Conservation (phyloP, 2,888 invertebrate species). For the Baronia brevicornis region DNA sequence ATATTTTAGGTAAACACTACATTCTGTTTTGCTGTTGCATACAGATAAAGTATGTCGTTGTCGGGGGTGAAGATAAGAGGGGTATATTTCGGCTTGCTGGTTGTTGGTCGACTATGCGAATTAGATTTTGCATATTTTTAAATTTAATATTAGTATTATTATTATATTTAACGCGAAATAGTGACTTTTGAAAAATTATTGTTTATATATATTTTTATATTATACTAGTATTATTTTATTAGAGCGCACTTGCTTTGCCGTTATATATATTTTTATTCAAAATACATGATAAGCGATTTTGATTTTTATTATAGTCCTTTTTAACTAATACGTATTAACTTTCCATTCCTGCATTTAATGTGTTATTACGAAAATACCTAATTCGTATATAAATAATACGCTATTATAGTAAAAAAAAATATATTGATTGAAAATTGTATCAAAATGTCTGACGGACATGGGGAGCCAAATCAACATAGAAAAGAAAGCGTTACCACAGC, state of each 20-base stretch:
- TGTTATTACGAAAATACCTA: constrained; percentile 12
- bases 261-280: constrained; percentile 39
- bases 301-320: no score
- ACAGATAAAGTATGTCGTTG: no score
- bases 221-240: constrained; percentile 12
- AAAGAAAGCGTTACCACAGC: constrained; percentile 59
- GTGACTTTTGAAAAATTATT: constrained; percentile 13
- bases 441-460: constrained; percentile 58
- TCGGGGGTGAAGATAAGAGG: constrained; percentile 47
- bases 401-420: constrained; percentile 3
- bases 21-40: constrained; percentile 23
- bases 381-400: background rate
- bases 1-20: constrained; percentile 60
- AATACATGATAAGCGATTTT: constrained; percentile 8
- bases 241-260: constrained; percentile 24
- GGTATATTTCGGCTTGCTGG: constrained; percentile 32
- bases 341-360: no score
- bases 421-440: background rate
- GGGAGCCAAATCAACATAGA: constrained; percentile 47
- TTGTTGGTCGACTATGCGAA: constrained; percentile 37
- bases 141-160: constrained; percentile 35
- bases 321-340: no score
- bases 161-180: constrained; percentile 9
- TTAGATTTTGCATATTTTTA: constrained; percentile 43
- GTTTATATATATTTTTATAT: constrained; percentile 2